Evolutionary conservation across 2,888 invertebrate genomes (phyloP).

Genomic region (Pyrrhia umbra): DNA sequence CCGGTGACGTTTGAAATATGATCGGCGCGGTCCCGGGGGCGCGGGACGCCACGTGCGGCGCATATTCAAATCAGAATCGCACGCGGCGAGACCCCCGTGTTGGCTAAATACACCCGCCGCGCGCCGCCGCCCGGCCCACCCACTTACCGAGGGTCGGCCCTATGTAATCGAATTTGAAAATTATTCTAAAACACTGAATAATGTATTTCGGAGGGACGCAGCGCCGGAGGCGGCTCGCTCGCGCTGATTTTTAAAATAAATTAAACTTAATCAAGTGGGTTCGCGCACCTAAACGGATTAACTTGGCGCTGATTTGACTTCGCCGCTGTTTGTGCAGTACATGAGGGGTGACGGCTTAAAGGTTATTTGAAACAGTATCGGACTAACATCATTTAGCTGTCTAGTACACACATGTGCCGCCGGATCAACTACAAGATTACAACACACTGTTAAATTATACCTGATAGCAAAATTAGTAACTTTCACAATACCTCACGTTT

Average conservation of each 20-base stretch:
- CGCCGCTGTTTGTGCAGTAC: slow-evolving; percentile 83
- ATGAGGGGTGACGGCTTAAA: slow-evolving; percentile 83
- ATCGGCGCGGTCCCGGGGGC: slow-evolving; percentile 87
- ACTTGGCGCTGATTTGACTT: slow-evolving; percentile 90
- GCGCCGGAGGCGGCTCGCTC: slow-evolving; percentile 84
- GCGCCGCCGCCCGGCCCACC: slow-evolving; percentile 82
- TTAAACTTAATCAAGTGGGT: slow-evolving; percentile 90
- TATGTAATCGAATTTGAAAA: slow-evolving; percentile 91
- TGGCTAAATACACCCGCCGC: slow-evolving; percentile 90
- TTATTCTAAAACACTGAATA: slow-evolving; percentile 91
- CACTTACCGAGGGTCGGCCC: slow-evolving; percentile 89
- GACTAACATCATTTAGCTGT: slow-evolving; percentile 72
- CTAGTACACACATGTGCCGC: slow-evolving; percentile 34
- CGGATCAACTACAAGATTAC: slow-evolving; percentile 35
- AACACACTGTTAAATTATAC: slow-evolving; percentile 14
- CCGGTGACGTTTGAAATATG: slow-evolving; percentile 90
- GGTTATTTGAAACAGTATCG: slow-evolving; percentile 83
- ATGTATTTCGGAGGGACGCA: slow-evolving; percentile 88
- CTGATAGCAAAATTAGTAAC: neutral
- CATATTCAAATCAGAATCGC: slow-evolving; percentile 90
- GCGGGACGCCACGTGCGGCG: slow-evolving; percentile 87
- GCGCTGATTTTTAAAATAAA: slow-evolving; percentile 90
- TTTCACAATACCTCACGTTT: neutral
- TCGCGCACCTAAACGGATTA: slow-evolving; percentile 90
- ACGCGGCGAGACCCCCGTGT: slow-evolving; percentile 89